Conservation (phyloP, 2,888 invertebrate species). For the Sinodicranocentrus sp. region DNA sequence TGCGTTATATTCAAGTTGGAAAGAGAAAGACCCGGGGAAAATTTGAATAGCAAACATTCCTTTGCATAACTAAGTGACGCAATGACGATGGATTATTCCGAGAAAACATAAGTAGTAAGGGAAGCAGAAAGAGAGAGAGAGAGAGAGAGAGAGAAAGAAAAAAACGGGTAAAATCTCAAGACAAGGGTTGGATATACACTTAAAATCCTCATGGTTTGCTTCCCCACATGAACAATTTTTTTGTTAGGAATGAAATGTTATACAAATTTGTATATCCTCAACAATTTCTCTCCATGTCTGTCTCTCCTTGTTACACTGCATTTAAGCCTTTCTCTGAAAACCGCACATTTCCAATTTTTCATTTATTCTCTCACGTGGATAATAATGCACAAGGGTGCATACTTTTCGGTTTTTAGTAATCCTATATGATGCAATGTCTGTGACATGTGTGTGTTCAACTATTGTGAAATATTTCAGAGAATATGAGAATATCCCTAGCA, state of each 20-base stretch:
- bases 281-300: neutral
- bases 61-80: constrained; percentile 62
- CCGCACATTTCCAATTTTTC: constrained; percentile 63
- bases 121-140: constrained; percentile 8
- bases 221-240: neutral
- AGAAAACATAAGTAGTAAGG: constrained; percentile 33
- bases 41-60: constrained; percentile 67
- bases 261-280: neutral
- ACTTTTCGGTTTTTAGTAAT: no score
- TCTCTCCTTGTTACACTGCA: neutral
- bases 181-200: constrained; percentile 29
- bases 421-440: no score
- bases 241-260: no score
- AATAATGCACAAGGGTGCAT: no score
- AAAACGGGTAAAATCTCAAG: constrained; percentile 4
- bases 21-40: constrained; percentile 25
- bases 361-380: constrained; percentile 58
- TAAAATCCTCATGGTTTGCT: neutral
- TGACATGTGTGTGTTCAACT: no score
- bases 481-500: no score
- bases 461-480: no score
- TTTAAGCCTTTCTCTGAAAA: constrained; percentile 43
- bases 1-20: no score
- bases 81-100: constrained; percentile 57
- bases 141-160: no score